Percentiles rank a stretch among this genome's conserved stretches.
phyloP scores from a whole-genome alignment of 2,113 vertebrate genomes.

The Scortum barcoo region DNA sequence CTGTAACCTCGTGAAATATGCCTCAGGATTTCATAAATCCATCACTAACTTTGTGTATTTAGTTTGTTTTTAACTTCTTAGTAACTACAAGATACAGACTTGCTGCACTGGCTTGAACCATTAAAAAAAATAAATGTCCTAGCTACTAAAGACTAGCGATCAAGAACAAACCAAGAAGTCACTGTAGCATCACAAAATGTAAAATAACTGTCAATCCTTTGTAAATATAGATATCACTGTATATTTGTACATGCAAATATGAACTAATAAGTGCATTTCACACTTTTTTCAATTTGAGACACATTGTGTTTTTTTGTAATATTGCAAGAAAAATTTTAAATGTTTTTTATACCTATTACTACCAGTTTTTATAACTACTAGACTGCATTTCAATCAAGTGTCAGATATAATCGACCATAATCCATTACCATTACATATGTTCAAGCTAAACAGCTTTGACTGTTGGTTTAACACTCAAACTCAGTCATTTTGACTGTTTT shows the following conservation, averaged over 20 bases:
- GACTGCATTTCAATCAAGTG: no score
- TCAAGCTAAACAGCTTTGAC: neutral
- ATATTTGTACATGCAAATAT: neutral
- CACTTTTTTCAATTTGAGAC: neutral
- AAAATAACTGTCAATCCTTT: neutral
- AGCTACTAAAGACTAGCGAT: neutral
- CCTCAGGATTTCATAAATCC: neutral
- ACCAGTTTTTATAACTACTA: no score
- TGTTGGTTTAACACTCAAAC: no score
- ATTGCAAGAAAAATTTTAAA: no score
- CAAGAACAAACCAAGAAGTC: neutral
- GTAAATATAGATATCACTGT: neutral
- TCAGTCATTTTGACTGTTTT: no score
- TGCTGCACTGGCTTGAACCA: no score
- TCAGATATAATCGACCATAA: no score
- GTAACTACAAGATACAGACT: neutral
- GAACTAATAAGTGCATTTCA: neutral
- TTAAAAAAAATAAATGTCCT: neutral
- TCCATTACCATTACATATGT: neutral
- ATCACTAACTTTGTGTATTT: neutral
- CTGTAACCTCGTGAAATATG: slow-evolving; percentile 14
- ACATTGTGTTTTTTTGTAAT: neutral
- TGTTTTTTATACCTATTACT: no score
- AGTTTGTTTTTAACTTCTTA: neutral
- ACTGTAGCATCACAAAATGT: neutral